These are phyloP conservation scores for Sarcoramphus papa DNA, from an alignment of 2,797 vertebrate genomes.

Conservation along the genomic window DNA sequence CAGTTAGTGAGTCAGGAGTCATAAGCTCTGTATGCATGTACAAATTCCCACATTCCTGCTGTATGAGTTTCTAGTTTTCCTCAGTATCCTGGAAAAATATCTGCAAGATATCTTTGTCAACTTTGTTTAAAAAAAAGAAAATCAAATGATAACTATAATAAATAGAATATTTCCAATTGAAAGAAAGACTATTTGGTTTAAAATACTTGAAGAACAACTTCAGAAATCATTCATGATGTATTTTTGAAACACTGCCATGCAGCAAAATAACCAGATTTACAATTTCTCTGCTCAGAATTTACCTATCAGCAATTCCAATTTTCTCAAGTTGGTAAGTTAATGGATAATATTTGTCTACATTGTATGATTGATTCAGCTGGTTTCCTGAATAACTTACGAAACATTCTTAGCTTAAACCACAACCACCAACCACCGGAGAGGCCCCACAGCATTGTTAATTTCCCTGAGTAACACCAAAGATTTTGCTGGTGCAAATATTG, in stretches of 20 bases:
- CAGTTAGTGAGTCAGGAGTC: neutral
- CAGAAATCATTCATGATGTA: neutral
- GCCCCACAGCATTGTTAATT: neutral
- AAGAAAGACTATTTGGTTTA: neutral
- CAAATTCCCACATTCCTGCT: neutral
- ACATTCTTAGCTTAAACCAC: neutral
- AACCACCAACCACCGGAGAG: accelerated
- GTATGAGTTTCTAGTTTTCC: neutral
- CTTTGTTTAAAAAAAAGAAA: neutral
- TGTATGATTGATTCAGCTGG: neutral
- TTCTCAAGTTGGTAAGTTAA: neutral
- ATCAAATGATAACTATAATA: neutral
- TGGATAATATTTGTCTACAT: neutral
- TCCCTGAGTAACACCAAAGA: neutral
- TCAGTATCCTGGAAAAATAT: neutral
- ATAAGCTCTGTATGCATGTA: neutral
- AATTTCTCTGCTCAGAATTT: neutral
- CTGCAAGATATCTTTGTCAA: neutral
- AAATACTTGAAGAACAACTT: neutral
- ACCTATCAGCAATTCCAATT: neutral
- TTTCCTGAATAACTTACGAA: neutral
- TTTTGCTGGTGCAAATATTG: neutral
- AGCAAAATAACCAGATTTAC: neutral
- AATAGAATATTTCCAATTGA: neutral
- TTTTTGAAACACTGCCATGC: neutral